phyloP scores from a whole-genome alignment of 2,888 invertebrate genomes.

The Quadroppia sp. region DNA sequence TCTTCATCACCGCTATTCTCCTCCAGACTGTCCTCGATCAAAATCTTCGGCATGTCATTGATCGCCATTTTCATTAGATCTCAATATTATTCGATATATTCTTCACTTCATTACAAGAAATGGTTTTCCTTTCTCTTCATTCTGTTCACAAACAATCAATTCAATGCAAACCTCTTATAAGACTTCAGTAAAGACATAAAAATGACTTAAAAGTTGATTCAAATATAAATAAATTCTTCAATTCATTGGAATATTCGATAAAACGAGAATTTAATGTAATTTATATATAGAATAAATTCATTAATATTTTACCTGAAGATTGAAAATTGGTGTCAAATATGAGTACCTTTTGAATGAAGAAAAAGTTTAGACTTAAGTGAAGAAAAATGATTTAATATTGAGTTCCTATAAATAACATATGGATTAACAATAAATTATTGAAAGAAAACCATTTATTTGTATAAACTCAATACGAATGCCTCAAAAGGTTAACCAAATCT shows the following conservation, averaged over 20 bases:
- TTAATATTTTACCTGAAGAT: neutral
- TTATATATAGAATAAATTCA: neutral
- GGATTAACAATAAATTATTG: slow-evolving; percentile 3
- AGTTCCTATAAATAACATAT: slow-evolving; percentile 14
- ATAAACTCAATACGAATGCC: neutral
- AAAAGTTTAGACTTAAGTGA: neutral
- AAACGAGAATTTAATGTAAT: neutral
- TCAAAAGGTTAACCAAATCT: slow-evolving; percentile 21
- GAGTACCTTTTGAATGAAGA: neutral
- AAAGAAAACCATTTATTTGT: neutral
- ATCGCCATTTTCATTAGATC: slow-evolving; percentile 20
- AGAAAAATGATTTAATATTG: neutral
- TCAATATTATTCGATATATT: neutral
- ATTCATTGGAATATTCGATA: no score
- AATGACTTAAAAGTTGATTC: neutral
- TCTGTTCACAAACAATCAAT: neutral
- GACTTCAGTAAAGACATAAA: neutral
- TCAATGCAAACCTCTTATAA: neutral
- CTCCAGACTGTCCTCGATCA: neutral
- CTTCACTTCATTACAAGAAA: neutral
- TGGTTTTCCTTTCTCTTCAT: neutral
- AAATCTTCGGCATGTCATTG: slow-evolving; percentile 4
- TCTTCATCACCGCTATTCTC: slow-evolving; percentile 25
- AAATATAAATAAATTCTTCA: neutral
- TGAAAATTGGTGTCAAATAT: neutral